Evolutionary conservation across 2,797 vertebrate species (phyloP).

Genomic region (Xerus rutilus): DNA sequence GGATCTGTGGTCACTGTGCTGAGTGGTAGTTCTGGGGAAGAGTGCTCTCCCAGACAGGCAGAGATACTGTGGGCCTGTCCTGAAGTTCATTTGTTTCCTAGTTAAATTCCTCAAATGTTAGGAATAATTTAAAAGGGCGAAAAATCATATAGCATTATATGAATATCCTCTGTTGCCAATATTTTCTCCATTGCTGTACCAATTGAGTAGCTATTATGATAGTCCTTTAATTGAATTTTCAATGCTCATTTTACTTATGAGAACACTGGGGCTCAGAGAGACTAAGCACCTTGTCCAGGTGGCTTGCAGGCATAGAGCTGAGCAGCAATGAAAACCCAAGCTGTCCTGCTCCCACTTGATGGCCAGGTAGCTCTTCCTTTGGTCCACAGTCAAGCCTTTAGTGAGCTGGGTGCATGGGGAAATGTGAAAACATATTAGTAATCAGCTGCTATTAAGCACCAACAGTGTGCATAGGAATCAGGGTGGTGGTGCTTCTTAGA

Average conservation of each 20-base stretch:
- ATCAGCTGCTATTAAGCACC: neutral
- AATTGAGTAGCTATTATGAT: neutral
- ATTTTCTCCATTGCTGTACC: neutral
- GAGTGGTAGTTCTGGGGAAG: too few species aligned
- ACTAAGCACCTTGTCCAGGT: neutral
- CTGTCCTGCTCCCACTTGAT: neutral
- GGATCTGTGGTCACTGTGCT: too few species aligned
- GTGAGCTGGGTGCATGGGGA: too few species aligned
- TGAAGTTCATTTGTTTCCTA: neutral
- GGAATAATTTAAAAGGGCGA: too few species aligned
- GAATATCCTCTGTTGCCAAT: neutral
- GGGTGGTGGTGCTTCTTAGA: neutral
- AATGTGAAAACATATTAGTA: neutral
- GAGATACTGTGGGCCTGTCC: fast-evolving
- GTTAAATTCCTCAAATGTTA: neutral
- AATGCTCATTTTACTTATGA: neutral
- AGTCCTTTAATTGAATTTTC: neutral
- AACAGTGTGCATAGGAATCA: neutral
- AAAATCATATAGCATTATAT: neutral
- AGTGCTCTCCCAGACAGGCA: fast-evolving
- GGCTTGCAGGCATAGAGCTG: neutral
- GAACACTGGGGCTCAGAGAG: neutral
- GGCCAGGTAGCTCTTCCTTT: neutral
- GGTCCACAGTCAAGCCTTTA: neutral
- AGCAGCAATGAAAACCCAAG: fast-evolving